Base-by-base conservation (phyloP, 2,888 invertebrate species). In the Drosophila rellima region DNA sequence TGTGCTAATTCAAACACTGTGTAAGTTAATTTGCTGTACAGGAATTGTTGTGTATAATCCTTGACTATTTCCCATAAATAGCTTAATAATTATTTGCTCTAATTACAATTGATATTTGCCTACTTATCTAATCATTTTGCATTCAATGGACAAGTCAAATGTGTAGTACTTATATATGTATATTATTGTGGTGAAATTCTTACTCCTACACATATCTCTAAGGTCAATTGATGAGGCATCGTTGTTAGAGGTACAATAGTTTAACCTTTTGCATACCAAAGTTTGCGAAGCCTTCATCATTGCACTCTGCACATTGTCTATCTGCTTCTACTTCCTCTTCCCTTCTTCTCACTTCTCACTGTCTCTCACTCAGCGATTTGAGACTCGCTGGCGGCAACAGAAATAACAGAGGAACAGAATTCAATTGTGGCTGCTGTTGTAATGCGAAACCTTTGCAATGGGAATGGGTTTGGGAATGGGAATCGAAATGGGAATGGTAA, bases 361-460 rank as follows among this genome's bases (percentile, higher is more conserved):
- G 1, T 23, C 18, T 17, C 5, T 18, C 39, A n/a, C n/a, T 7
- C 15, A 55, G 45, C 61, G 33, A 66, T 70, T 64, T 57, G 56
- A 63, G 70, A 67, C 44, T 56, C 40, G 65, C 60, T 73, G 48
- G 57, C 33, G 71, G 59, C 67, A 70, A 33, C 54, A 60, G 63
- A 74, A 63, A 63, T 63, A 54, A 33, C 31, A 31, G 44, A 35
- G 23, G 4, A 23, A 61, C 56, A 61, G 70, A 76, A 79, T 79
- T 80, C 72, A 80, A 83, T 83, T 83, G 82, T 77, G 79, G 85
- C 79, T 64, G 75, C 65, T 50, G 73, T 45, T 82, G 76, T 79
- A 77, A 82, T 77, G 70, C 42, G 72, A 82, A 70, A 84, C 80
- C 75, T 56, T 70, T 72, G 44, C 33, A 23, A 50, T 37, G 29